Evolutionary conservation across 2,888 invertebrate genomes (phyloP), one percentile per base, ranked within the genome.

Genomic region (Agonum fuliginosum): DNA sequence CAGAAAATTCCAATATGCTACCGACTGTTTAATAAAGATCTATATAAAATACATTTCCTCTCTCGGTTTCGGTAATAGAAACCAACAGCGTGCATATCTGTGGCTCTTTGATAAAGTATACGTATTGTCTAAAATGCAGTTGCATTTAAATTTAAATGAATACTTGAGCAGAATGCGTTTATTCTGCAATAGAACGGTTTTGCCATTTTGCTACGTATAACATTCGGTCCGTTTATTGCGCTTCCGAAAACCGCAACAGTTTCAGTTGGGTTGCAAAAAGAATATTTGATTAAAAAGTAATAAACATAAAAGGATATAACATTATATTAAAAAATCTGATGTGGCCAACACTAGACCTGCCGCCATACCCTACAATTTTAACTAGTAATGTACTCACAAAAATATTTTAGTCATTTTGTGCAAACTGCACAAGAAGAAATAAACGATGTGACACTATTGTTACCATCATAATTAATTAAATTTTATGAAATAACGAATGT

Each of bases 101-200:
- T 8, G 46, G 24, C n/a, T 27, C 58, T 62, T 62, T 62, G 58
- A 62, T 62, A 62, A 62, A 62, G 10, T 62, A 12, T 62, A 12
- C 17, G 27, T 62, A 62, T 62, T 62, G 58, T 62, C 58, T 62
- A 30, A 30, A 62, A 62, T 30, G 58, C 58, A 62, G 27, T 62
- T 30, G 30, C 27, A 62, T 62, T 62, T 30, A 62, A 62, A 62
- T 62, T 62, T 30, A 62, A 62, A 62, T 62, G 58, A 62, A 27
- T 30, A 62, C 58, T 62, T 62, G 19, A 62, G 30, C 8, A 27
- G 30, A 14, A 62, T 6, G 17, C 17, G 17, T 46, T 46, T 37
- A 37, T 37, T 37, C 48, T 12, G 48, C 17, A 48, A 54, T 54
- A 22, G 54, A 54, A 54, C 20, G 1, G 54, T 24, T 22, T 54